Conservation (phyloP, 2,113 vertebrate genomes). For the Mus pahari region DNA sequence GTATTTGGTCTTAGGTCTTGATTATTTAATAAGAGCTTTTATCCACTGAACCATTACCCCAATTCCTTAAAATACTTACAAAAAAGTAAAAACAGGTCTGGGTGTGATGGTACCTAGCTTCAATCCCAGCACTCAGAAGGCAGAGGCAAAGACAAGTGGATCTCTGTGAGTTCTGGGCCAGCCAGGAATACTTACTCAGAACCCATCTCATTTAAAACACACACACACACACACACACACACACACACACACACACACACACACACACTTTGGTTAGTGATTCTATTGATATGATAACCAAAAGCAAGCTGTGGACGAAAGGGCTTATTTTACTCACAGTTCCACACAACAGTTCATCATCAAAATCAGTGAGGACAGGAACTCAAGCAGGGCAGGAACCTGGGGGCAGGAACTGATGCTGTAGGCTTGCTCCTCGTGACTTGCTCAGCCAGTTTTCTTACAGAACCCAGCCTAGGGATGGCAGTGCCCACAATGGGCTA, state of each 20-base stretch:
- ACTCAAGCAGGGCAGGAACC: no score
- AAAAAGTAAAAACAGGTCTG: not conserved
- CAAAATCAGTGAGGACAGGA: no score
- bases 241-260: constrained; percentile 27
- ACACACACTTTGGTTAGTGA: not conserved
- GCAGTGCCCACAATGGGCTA: no score
- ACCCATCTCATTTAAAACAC: not conserved
- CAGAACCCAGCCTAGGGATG: no score
- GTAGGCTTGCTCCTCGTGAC: no score
- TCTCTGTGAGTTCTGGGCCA: not conserved
- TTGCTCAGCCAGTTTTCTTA: no score
- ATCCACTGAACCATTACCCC: not conserved
- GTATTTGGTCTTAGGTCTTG: not conserved
- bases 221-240: not conserved
- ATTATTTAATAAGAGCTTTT: not conserved
- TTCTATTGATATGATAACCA: no score
- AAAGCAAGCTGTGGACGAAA: no score
- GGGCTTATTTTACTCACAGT: no score
- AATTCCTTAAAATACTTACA: not conserved
- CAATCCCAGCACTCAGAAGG: not conserved
- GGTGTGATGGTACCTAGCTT: not conserved
- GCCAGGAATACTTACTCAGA: not conserved
- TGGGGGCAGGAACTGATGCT: no score
- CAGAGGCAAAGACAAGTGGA: not conserved
- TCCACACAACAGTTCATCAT: no score